Evolutionary conservation across 2,888 invertebrate species (phyloP), one percentile per base, ranked within the genome.

Genomic region (Uropetala carovei): DNA sequence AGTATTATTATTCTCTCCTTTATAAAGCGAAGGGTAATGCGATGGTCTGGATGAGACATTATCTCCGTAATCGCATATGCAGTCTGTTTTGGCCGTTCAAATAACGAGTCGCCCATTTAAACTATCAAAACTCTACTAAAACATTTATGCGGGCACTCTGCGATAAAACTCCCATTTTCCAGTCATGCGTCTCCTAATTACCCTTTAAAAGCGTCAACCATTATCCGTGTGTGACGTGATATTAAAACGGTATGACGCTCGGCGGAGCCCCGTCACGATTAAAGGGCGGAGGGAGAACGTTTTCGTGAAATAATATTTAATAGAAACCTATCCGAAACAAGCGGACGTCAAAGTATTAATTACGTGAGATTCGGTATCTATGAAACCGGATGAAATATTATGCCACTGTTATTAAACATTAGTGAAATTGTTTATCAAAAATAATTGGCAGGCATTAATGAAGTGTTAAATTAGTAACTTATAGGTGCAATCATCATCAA

Each of bases 31-130:
- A 27, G 8, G 13, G 22, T 27, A 75, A 75, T 75, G 9, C 75
- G 27, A 27, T 75, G 9, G 75, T 13, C 13, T 27, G 11, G 27
- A 75, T 27, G 75, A n/a, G 4, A 27, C 75, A 27, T 75, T 75
- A 75, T 75, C 75, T 75, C 27, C 27, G 75, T 27, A 75, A 75
- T 75, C 75, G 18, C 27, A 27, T 27, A 75, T 27, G 75, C 9
- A 75, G 75, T 75, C 75, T 75, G 27, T 75, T 75, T 43, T 75
- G 27, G 27, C 75, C 27, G 75, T 27, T 22, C 75, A 75, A 75
- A 75, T 18, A 75, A 75, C 11, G 75, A 27, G 22, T 27, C 4
- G 9, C 75, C 11, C 27, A 75, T 75, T 75, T 75, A 75, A 75
- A 13, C 75, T 75, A 75, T 75, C 27, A 75, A 27, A 27, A 75